phyloP scores from a whole-genome alignment of 1,140 invertebrate species.

The Lepidurus packardi region DNA sequence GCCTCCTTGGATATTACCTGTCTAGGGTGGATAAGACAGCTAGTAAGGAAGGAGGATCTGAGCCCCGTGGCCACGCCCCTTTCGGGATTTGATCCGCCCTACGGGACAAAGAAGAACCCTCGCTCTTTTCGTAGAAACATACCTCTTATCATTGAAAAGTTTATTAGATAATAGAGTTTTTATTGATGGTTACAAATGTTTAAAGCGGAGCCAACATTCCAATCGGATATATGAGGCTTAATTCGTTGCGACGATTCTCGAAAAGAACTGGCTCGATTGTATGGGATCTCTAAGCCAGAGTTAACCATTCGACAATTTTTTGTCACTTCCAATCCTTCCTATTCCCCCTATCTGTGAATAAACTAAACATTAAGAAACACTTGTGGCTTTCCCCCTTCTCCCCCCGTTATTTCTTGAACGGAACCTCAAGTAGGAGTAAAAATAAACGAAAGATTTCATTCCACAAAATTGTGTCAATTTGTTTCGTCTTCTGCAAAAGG shows the following conservation, averaged over 20 bases:
- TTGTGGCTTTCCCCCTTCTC: neutral
- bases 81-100: neutral
- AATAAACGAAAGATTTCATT: neutral
- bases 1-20: neutral
- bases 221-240: neutral
- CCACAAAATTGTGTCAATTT: neutral
- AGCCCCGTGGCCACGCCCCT: conserved; percentile 12
- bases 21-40: neutral
- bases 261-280: neutral
- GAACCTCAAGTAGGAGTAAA: neutral
- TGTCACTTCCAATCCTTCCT: neutral
- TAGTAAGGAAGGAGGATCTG: neutral
- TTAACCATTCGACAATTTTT: neutral
- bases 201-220: neutral
- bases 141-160: too few relatives aligned
- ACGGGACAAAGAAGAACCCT: neutral
- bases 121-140: too few relatives aligned
- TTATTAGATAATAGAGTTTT: too few relatives aligned
- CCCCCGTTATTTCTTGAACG: neutral
- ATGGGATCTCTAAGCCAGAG: neutral
- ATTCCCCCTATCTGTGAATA: neutral
- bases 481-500: neutral
- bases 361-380: neutral
- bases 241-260: neutral
- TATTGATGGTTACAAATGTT: neutral